These are phyloP conservation scores for Avahi laniger DNA, from an alignment of 2,797 vertebrate genomes.

Conservation along the genomic window DNA sequence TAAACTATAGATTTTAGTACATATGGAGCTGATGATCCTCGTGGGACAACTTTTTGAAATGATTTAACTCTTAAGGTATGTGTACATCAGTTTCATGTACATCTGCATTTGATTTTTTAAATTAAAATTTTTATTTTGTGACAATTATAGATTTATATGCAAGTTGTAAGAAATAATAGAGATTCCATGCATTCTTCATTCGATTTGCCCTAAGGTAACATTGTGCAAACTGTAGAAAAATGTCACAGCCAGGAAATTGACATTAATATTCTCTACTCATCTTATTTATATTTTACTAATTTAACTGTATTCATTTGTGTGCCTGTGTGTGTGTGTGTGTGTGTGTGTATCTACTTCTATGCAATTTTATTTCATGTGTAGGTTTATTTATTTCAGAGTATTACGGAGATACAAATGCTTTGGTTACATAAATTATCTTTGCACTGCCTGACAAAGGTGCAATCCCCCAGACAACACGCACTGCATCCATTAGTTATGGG, in stretches of 20 bases:
- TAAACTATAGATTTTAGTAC: constrained; percentile 14
- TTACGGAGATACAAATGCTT: too few species aligned
- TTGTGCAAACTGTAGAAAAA: background rate
- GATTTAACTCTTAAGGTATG: background rate
- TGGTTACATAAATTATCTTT: too few species aligned
- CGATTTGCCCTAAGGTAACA: background rate
- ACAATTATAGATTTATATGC: background rate
- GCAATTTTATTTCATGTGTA: background rate
- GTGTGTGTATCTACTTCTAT: background rate
- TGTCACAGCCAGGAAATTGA: background rate
- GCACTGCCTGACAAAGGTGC: too few species aligned
- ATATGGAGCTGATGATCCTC: background rate
- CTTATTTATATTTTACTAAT: background rate
- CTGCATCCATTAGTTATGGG: too few species aligned
- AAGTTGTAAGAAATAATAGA: background rate
- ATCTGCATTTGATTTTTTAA: background rate
- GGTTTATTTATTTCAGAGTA: background rate
- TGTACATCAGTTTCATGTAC: background rate
- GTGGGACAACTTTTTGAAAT: background rate
- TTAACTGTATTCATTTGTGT: background rate
- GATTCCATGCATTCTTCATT: background rate
- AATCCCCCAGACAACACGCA: too few species aligned
- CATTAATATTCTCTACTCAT: background rate
- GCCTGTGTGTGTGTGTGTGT: background rate
- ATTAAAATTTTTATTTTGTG: background rate